Conservation (phyloP, 2,797 vertebrate genomes). For the Zenarchopterus dispar region DNA sequence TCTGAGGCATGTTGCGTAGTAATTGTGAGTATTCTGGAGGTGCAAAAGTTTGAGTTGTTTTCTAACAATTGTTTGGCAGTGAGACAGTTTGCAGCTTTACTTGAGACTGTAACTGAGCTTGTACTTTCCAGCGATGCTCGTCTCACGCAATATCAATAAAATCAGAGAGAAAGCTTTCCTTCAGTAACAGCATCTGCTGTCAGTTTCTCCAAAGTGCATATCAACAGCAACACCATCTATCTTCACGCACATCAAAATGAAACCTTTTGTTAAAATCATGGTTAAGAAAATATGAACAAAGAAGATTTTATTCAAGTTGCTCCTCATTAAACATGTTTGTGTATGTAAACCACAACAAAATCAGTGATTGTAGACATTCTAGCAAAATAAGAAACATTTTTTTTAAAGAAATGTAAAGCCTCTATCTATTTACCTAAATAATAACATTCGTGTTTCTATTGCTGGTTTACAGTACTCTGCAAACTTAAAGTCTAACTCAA, state of each 20-base stretch:
- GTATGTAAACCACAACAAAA: constrained; percentile 89
- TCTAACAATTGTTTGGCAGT: constrained; percentile 59
- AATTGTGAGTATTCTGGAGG: no score
- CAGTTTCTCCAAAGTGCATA: no score
- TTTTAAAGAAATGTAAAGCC: constrained; percentile 78
- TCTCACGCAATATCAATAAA: no score
- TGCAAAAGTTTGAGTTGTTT: no score
- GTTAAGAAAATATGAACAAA: constrained; percentile 80
- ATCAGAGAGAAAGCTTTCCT: no score
- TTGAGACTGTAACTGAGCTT: constrained; percentile 18
- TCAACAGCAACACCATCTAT: no score
- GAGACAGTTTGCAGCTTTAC: constrained; percentile 13
- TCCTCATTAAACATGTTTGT: constrained; percentile 84
- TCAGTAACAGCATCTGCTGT: no score
- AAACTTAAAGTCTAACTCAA: constrained; percentile 87
- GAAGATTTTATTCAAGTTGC: constrained; percentile 88
- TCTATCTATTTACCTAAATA: constrained; percentile 84
- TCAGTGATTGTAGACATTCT: constrained; percentile 87
- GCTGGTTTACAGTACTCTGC: constrained; percentile 91
- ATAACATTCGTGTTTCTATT: constrained; percentile 91
- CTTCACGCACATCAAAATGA: constrained; percentile 50
- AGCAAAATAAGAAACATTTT: constrained; percentile 90
- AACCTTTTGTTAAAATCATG: constrained; percentile 63
- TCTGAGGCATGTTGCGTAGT: not conserved
- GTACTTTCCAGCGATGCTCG: constrained; percentile 5